Evolutionary conservation across 2,888 invertebrate species (phyloP).

Genomic region (Petrolisthes cinctipes): DNA sequence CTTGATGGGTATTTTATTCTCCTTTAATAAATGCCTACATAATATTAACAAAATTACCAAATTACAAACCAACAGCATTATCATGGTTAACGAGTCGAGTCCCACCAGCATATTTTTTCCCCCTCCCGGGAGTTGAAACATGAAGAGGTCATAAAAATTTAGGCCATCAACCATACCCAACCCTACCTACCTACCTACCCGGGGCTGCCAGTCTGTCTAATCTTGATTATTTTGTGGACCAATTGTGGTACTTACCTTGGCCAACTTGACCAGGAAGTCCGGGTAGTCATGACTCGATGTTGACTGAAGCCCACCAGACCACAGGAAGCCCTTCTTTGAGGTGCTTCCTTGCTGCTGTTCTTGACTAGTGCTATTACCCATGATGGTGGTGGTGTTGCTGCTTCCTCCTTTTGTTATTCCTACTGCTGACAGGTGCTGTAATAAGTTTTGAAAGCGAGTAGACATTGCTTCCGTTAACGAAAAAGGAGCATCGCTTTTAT

Average conservation of each 20-base stretch:
- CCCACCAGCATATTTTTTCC: too few relatives aligned
- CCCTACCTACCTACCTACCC: too few relatives aligned
- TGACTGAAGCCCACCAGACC: background rate
- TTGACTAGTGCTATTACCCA: conserved; percentile 5
- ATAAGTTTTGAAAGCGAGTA: conserved; percentile 10
- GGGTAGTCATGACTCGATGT: conserved; percentile 20
- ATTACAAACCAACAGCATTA: too few relatives aligned
- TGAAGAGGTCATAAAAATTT: too few relatives aligned
- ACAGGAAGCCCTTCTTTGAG: background rate
- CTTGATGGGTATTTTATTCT: too few relatives aligned
- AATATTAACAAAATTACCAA: too few relatives aligned
- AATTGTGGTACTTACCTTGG: conserved; percentile 25
- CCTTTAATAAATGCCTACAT: too few relatives aligned
- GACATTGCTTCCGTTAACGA: conserved; percentile 8
- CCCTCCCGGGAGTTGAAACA: too few relatives aligned
- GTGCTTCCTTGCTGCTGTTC: background rate
- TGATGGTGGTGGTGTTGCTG: background rate
- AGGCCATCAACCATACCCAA: too few relatives aligned
- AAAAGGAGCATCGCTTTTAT: conserved; percentile 4
- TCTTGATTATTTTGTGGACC: too few relatives aligned
- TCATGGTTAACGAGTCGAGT: too few relatives aligned
- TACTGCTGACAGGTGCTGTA: conserved; percentile 25
- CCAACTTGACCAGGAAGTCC: conserved; percentile 34
- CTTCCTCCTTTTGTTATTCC: background rate
- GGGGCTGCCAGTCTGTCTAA: too few relatives aligned